Conservation (phyloP, 2,888 invertebrate genomes). For the Meiosimyza platycephala region DNA sequence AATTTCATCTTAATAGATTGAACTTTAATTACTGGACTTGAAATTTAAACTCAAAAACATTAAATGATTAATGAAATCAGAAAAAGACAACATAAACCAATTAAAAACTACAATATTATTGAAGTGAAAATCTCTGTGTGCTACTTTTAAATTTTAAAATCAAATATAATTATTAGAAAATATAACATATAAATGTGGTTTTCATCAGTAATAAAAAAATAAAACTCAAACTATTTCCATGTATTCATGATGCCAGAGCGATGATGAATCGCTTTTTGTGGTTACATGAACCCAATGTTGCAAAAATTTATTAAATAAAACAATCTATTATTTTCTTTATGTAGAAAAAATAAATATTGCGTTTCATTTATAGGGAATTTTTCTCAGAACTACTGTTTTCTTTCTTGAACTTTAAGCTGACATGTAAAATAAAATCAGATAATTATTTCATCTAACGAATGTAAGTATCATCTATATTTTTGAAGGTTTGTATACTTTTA, state of each 20-base stretch:
- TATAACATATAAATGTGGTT: constrained; percentile 41
- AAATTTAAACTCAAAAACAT: constrained; percentile 34
- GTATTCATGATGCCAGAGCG: constrained; percentile 44
- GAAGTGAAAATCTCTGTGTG: constrained; percentile 56
- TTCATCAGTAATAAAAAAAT: constrained; percentile 41
- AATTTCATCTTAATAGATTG: neutral
- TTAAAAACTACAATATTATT: constrained; percentile 46
- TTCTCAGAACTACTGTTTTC: neutral
- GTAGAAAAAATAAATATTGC: constrained; percentile 39
- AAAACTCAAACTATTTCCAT: constrained; percentile 43
- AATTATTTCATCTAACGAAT: too few relatives aligned
- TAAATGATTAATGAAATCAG: constrained; percentile 39
- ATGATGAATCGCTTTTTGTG: constrained; percentile 38
- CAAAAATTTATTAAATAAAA: constrained; percentile 42
- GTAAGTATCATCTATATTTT: too few relatives aligned
- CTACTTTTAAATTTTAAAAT: constrained; percentile 54
- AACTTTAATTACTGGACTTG: constrained; percentile 6
- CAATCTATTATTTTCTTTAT: constrained; percentile 45
- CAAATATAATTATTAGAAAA: constrained; percentile 35
- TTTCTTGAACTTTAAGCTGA: too few relatives aligned
- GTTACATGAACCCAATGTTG: constrained; percentile 39
- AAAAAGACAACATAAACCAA: constrained; percentile 49
- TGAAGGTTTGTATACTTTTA: too few relatives aligned
- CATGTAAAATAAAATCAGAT: too few relatives aligned
- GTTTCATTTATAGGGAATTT: neutral